Base-by-base conservation (phyloP, 2,797 vertebrate species). In the Nyctalus aviator region DNA sequence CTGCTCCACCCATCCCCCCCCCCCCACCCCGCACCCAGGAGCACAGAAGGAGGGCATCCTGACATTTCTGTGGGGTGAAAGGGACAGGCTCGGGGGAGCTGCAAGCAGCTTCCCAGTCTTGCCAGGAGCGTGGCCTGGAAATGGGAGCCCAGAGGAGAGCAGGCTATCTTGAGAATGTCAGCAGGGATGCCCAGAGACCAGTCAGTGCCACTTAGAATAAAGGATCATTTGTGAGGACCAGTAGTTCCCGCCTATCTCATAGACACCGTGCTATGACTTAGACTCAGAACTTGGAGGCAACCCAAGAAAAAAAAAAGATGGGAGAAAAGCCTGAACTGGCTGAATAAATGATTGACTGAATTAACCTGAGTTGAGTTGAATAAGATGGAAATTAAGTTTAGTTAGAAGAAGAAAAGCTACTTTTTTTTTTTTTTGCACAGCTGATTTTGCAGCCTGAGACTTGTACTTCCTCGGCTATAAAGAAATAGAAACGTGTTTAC, bases 401-500 rank as follows among this genome's bases (percentile, higher is more conserved):
- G 72, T 55, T 78, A 75, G 35, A 85, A 30, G 17, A 95, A 88
- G 79, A 78, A 91, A 79, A 66, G 48, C 71, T 32, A 25, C 12
- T 21, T 12, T 57, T 53, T 53, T 53, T 53, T 11, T 77, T 84
- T 79, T 90, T n/a, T 64, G 12, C 55, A 93, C 76, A 59, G 62
- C 32, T 86, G 53, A 87, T 72, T 97, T 96, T 96, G 48, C 62
- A 93, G 77, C 23, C 75, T 69, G 76, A 95, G 85, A 91, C 62
- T 64, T 95, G 53, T 32, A 95, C 68, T 35, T 93, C 46, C 23
- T 87, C 18, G 4, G 82, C 69, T 88, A 37, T 73, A 92, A 90
- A 93, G 95, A 95, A 96, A 95, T 90, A 94, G 95, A 93, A 91
- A 92, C 3, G n/a, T 94, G 88, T 90, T 97, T 88, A 94, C 88